Percentiles rank a stretch among this genome's conserved stretches.
These are phyloP conservation scores for Troilus luridus DNA, from an alignment of 2,888 invertebrate genomes.

Conservation along the genomic window DNA sequence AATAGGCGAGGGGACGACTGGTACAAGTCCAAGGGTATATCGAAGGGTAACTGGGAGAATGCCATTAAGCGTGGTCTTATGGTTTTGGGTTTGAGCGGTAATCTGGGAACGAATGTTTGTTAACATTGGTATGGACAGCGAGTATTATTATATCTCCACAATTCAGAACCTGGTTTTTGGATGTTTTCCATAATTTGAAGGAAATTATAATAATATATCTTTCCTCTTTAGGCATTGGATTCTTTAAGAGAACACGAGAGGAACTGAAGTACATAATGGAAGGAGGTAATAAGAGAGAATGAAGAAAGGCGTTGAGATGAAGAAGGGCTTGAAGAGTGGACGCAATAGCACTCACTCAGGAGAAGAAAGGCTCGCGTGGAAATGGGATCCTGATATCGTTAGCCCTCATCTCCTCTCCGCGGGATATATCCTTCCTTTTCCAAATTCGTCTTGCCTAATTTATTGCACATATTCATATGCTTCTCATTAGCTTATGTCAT, in stretches of 20 bases:
- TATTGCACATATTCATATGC: background rate
- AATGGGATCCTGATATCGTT: slow-evolving; percentile 32
- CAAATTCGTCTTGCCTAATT: background rate
- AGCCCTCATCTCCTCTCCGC: background rate
- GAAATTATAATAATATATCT: too few relatives aligned
- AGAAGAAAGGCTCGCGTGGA: background rate
- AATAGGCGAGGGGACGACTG: too few relatives aligned
- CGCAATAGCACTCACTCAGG: slow-evolving; percentile 31
- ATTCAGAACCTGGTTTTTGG: too few relatives aligned
- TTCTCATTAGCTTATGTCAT: background rate
- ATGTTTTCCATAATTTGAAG: too few relatives aligned
- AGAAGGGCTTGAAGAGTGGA: slow-evolving; percentile 6
- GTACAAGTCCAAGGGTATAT: too few relatives aligned
- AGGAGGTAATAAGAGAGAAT: slow-evolving; percentile 39
- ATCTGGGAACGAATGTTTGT: too few relatives aligned
- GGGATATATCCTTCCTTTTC: background rate
- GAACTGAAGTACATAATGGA: background rate
- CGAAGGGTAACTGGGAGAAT: too few relatives aligned
- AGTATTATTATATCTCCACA: too few relatives aligned
- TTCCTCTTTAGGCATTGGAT: background rate
- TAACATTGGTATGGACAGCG: too few relatives aligned
- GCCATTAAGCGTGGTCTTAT: too few relatives aligned
- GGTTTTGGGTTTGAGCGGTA: too few relatives aligned
- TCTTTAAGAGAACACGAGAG: background rate
- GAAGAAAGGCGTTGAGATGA: slow-evolving; percentile 22